Conservation (phyloP, 2,797 vertebrate genomes). For the Sebastes reedi region DNA sequence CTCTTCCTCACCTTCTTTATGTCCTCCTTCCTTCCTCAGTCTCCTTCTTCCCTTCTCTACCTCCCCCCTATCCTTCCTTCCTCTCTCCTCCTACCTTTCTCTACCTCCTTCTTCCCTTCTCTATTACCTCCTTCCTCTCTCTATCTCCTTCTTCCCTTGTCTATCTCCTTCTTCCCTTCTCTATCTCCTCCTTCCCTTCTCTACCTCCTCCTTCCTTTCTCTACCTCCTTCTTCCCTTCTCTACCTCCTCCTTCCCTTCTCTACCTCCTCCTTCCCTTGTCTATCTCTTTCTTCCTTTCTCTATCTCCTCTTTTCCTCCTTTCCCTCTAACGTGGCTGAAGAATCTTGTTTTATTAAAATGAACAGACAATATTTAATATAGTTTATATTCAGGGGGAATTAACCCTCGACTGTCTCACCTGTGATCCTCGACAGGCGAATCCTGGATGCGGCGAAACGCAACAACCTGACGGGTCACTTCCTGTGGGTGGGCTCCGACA, state of each 20-base stretch:
- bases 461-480: conserved; percentile 96
- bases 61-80: background rate
- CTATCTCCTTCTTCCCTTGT: background rate
- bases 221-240: background rate
- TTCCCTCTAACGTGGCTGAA: background rate
- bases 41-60: background rate
- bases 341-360: background rate
- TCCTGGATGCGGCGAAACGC: conserved; percentile 92
- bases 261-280: background rate
- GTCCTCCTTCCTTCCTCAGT: background rate
- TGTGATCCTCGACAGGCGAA: conserved; percentile 77
- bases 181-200: background rate
- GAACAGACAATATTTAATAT: background rate
- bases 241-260: background rate
- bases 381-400: background rate
- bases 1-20: background rate
- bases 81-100: too few relatives aligned
- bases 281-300: background rate
- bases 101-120: too few relatives aligned
- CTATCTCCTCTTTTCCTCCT: background rate
- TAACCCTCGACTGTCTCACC: background rate
- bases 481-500: conserved; percentile 98
- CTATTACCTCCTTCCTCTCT: background rate
- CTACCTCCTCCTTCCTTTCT: background rate
- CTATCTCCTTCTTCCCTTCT: too few relatives aligned